Evolutionary conservation across 2,888 invertebrate species (phyloP), one percentile per base, ranked within the genome.

Genomic region (Eucera pruinosa): DNA sequence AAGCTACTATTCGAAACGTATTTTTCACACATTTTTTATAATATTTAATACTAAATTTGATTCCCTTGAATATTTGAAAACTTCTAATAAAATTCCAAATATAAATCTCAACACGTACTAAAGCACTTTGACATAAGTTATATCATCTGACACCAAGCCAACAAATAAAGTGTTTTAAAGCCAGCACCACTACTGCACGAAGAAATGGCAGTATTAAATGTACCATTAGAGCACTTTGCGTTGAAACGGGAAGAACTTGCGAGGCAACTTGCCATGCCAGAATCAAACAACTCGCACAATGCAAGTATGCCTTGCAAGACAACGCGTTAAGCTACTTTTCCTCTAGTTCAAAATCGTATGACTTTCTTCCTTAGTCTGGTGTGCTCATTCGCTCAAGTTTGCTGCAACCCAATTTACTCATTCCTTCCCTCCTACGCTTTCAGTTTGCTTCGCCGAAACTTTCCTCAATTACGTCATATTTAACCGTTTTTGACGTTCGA

Each of bases 191-290:
- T 30, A 30, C n/a, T 1, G 30, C 13, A 11, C 4, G 39, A 45
- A 36, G n/a, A 33, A 45, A 27, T 23, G 47, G 15, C 45, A n/a
- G 30, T 33, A 41, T 18, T 43, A 27, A 27, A 52, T 36, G 57
- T 66, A 43, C 36, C 55, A 62, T 73, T 55, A 62, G 54, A 70
- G 62, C 61, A 70, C 25, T 48, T 73, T 41, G 47, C 18, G 41
- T 13, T 43, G 6, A 20, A 62, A 48, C 23, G 57, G 41, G 58
- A 69, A 52, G 27, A 25, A 48, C 39, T 50, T 11, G 52, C 11
- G 39, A 43, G 39, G 54, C 60, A 68, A 60, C 23, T 58, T 72
- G 60, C 58, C 54, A 72, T 13, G 39, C 23, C 18, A 48, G 18
- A 43, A 67, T 43, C 43, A 27, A 45, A 30, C 45, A 39, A 45